A percentile compares a stretch with the other conserved stretches of the same genome.
Conservation (phyloP, 1,140 invertebrate genomes). For the Polypedilum pembai region DNA sequence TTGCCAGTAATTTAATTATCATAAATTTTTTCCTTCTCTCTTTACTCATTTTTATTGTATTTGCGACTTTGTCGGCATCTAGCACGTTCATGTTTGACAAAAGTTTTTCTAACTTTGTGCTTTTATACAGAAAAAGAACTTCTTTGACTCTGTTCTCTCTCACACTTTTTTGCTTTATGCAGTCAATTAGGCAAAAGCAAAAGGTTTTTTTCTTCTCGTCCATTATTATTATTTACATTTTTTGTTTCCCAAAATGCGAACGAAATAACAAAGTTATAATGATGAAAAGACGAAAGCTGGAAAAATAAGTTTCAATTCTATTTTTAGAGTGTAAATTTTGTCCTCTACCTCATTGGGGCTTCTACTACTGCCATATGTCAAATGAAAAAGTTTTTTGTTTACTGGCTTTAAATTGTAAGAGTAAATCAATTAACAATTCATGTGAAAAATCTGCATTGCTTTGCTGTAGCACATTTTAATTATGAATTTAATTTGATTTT, state of each 20-base stretch:
- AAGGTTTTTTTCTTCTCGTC: background rate
- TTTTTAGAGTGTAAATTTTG: too few relatives aligned
- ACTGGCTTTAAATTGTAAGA: too few relatives aligned
- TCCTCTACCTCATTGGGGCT: too few relatives aligned
- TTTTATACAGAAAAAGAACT: background rate
- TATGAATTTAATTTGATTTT: too few relatives aligned
- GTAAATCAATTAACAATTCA: too few relatives aligned
- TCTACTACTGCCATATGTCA: too few relatives aligned
- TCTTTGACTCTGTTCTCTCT: background rate
- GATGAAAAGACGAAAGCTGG: too few relatives aligned
- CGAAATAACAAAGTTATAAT: too few relatives aligned
- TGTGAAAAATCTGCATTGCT: too few relatives aligned
- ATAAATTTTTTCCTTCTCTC: background rate
- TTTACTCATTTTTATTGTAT: background rate
- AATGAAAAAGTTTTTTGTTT: too few relatives aligned
- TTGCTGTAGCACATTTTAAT: too few relatives aligned
- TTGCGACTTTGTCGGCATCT: background rate
- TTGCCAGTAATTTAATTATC: background rate
- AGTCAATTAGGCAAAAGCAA: constrained; percentile 4
- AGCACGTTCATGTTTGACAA: background rate
- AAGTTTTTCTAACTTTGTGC: background rate
- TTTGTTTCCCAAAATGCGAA: background rate
- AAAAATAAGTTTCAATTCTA: too few relatives aligned
- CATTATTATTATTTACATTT: background rate
- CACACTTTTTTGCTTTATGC: background rate